A percentile compares a stretch with the other conserved stretches of the same genome.
Conservation (phyloP, 2,797 vertebrate species). For the Podargus strigoides region DNA sequence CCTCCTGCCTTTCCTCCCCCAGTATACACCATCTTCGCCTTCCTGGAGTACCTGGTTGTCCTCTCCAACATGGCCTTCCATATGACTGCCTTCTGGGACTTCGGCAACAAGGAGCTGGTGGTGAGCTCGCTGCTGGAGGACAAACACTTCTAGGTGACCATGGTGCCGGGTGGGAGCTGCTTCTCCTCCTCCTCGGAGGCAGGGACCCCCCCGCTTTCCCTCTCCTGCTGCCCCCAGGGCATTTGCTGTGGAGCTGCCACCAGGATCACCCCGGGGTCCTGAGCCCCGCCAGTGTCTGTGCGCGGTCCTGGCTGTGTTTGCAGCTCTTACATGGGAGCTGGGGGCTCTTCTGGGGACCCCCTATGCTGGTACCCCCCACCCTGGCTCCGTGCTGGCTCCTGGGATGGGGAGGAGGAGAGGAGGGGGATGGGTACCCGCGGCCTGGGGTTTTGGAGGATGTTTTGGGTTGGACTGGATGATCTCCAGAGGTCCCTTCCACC, state of each 20-base stretch:
- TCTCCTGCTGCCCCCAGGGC: background rate
- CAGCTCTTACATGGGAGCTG: background rate
- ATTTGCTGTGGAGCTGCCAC: background rate
- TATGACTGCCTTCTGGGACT: conserved; percentile 94
- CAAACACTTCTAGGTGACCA: conserved; percentile 80
- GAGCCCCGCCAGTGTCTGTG: background rate
- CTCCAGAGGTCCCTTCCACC: no score
- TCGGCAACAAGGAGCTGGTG: conserved; percentile 86
- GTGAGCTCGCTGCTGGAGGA: conserved; percentile 83
- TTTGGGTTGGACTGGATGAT: no score
- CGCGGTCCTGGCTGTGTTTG: background rate
- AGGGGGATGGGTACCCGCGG: background rate
- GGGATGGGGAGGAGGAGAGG: background rate
- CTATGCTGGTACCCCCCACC: background rate
- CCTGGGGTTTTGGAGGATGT: background rate
- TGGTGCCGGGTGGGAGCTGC: background rate
- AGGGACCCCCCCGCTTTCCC: no score
- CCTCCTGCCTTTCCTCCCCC: background rate
- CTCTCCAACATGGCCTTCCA: conserved; percentile 97
- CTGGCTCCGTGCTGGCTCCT: background rate
- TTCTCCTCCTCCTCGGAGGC: no score
- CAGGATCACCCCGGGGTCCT: background rate
- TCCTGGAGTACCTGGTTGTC: conserved; percentile 92
- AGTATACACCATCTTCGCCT: conserved; percentile 91
- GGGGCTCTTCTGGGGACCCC: background rate